phyloP scores from a whole-genome alignment of 2,888 invertebrate genomes.

The Pollenia angustigena region DNA sequence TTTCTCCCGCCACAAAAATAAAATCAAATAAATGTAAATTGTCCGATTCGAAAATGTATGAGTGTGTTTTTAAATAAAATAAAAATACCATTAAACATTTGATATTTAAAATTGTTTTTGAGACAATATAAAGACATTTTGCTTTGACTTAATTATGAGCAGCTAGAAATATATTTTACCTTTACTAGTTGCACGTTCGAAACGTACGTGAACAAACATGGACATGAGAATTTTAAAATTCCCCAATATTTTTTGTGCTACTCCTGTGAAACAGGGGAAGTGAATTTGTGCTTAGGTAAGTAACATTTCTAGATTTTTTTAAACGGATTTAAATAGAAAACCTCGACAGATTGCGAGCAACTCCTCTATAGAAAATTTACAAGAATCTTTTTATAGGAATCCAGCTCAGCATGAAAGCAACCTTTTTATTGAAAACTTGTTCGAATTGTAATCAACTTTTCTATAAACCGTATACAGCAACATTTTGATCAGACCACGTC shows the following conservation, averaged over 20 bases:
- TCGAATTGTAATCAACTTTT: no score
- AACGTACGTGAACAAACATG: background rate
- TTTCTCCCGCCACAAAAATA: constrained; percentile 37
- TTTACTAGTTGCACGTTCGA: constrained; percentile 13
- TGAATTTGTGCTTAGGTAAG: background rate
- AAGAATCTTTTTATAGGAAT: no score
- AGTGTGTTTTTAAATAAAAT: background rate
- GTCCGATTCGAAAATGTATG: background rate
- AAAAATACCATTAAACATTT: constrained; percentile 29
- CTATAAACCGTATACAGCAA: no score
- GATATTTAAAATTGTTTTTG: constrained; percentile 41
- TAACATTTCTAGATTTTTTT: background rate
- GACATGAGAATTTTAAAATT: background rate
- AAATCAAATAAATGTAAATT: background rate
- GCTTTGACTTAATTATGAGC: constrained; percentile 63
- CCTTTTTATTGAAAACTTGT: no score
- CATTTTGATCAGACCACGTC: no score
- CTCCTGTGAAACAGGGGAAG: no score
- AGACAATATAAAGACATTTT: constrained; percentile 35
- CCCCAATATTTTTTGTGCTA: background rate
- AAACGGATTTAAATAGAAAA: no score
- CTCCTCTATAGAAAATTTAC: no score
- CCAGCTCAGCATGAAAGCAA: no score
- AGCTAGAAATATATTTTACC: constrained; percentile 56
- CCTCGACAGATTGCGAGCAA: no score